Conservation (phyloP, 1,140 invertebrate genomes). For the Drosophila baimaii region DNA sequence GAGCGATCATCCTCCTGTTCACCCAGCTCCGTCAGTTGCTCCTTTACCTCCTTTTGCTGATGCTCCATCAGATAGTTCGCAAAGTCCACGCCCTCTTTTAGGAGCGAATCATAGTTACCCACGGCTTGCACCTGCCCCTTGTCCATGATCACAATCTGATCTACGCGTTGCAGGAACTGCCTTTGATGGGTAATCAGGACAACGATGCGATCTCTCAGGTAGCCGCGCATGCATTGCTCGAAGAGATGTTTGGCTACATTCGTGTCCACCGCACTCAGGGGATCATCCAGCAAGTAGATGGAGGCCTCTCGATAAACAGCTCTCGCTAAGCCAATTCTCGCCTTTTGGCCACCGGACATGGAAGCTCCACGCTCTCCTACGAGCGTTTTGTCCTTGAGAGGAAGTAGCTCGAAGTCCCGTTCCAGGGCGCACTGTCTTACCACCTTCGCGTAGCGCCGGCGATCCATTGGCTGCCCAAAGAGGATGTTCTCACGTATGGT, state of each 20-base stretch:
- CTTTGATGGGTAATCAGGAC: constrained; percentile 94
- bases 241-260: constrained; percentile 89
- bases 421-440: constrained; percentile 90
- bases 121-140: constrained; percentile 87
- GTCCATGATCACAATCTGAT: constrained; percentile 88
- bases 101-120: constrained; percentile 87
- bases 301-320: constrained; percentile 92
- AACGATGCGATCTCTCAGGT: constrained; percentile 88
- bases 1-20: constrained; percentile 69
- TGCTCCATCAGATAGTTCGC: constrained; percentile 86
- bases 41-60: not conserved
- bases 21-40: constrained; percentile 85
- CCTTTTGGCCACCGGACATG: constrained; percentile 95
- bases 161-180: constrained; percentile 92
- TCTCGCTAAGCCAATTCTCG: constrained; percentile 93
- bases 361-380: constrained; percentile 94
- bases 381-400: constrained; percentile 92
- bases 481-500: constrained; percentile 94
- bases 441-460: constrained; percentile 89
- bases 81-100: constrained; percentile 87
- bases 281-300: constrained; percentile 94
- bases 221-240: constrained; percentile 88
- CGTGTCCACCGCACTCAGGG: constrained; percentile 91
- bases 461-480: constrained; percentile 91
- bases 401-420: constrained; percentile 90